Evolutionary conservation across 2,113 vertebrate genomes (phyloP), one percentile per base, ranked within the genome.

Genomic region (Aphyosemion australe): DNA sequence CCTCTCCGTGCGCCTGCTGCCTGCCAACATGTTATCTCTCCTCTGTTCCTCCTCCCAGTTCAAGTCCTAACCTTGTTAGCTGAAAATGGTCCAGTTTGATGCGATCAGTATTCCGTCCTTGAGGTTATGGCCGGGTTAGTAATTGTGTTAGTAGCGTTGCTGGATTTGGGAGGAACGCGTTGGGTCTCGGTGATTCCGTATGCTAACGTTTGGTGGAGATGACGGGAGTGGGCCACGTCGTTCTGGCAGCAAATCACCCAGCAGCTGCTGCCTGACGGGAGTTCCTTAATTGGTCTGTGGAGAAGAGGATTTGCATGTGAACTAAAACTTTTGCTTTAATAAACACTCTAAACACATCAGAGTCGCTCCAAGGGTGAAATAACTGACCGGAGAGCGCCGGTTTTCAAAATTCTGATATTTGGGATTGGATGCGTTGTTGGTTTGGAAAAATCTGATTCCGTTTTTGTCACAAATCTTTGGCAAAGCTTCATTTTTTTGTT

Each of bases 41-140:
- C 59, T 62, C 69, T 63, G 49, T 73, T 64, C 61, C 71, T 61
- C 66, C 39, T 74, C 73, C 78, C 73, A 80, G 74, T 74, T 84
- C 75, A 37, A 82, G 65, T 72, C 51, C 50, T 84, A 85, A 89
- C 86, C 83, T 89, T 70, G 84, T 90, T 90, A 88, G 72, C 73
- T 39, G 63, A 81, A 85, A 86, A 87, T 86, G 83, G 82, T 73
- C 78, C 78, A 86, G 83, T 90, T 87, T 85, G 73, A 80, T 87
- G 83, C 86, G 75, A 90, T 89, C 73, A n/a, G 66, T 73, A 75
- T 80, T 78, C 56, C 61, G 73, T 83, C 87, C 88, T 90, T 85
- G 80, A 85, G 76, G 74, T 79, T 69, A 80, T 57, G 65, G 61
- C 54, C 65, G 73, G 57, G 78, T 91, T 78, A 82, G 74, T 61